Base-by-base conservation (phyloP, 30 jellyfish, hydroid and myxozoan genomes). In the Aurelia aurita complex sp. Pacific region DNA sequence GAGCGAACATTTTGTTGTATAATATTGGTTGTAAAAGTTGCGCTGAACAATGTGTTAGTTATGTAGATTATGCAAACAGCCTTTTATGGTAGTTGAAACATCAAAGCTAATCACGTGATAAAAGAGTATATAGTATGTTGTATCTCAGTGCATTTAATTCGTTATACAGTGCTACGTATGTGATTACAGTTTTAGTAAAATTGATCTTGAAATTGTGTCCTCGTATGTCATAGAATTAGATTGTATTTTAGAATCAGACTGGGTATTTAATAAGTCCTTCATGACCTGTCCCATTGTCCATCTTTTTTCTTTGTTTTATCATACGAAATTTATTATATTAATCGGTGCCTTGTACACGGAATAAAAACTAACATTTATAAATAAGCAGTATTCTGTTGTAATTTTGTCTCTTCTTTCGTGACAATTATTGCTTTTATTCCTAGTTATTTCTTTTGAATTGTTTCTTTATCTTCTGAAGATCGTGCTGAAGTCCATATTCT, bases 161-260 rank as follows among this genome's bases (percentile, higher is more conserved):
- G 52, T 40, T 40, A 40, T 1, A 40, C 57, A 46, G 57, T 46
- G 14, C 57, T 85, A 65, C 33, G 88, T 74, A 74, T 52, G 85
- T 85, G 87, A 85, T 85, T 74, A 66, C 83, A 63, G 88, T 85
- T 85, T 85, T 85, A 74, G 61, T 82, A 82, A 64, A 82, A 70
- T 72, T 40, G 77, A 82, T 82, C 89, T 65, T 67, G 67, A 82
- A 82, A 69, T 82, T 82, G 92, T 72, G 92, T 82, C 57, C 14
- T 46, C 92, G 92, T 82, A 81, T 81, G 67, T 81, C 77, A 81
- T 81, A 80, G 46, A 65, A 54, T 66, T 80, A 82, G 92, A 82
- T 82, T 69, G 92, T 82, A 82, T 82, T 82, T 82, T 82, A 82
- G 83, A 82, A 63, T 54, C 12, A 12, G 80, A 43, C 67, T 53